Percentiles rank a stretch among this genome's conserved stretches.
phyloP scores from a whole-genome alignment of 1,140 invertebrate genomes.

The Leguminivora glycinivorella region DNA sequence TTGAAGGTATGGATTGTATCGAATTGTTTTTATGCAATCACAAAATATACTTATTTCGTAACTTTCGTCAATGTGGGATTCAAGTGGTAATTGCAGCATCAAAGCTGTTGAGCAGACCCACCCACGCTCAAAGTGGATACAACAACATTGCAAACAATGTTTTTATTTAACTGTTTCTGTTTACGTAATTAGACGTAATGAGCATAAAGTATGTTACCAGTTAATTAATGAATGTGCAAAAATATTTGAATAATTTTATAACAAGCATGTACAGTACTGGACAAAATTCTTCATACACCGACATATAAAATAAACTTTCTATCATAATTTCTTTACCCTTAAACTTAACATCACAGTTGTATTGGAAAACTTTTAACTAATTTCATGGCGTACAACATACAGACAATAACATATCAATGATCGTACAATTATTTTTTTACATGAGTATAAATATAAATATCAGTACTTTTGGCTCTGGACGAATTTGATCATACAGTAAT shows the following conservation, averaged over 20 bases:
- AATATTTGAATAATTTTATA: background rate
- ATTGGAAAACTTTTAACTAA: too few species aligned
- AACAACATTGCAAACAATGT: background rate
- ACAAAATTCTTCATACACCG: too few species aligned
- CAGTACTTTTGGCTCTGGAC: too few species aligned
- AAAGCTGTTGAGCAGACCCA: slow-evolving; percentile 6
- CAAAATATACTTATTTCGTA: background rate
- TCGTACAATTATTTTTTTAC: too few species aligned
- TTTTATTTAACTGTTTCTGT: slow-evolving; percentile 25
- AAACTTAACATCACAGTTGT: too few species aligned
- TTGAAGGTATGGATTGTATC: background rate
- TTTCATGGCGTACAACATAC: too few species aligned
- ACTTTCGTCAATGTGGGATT: background rate
- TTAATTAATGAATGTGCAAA: background rate
- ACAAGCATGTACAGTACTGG: background rate
- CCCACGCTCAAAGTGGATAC: slow-evolving; percentile 6
- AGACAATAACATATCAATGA: too few species aligned
- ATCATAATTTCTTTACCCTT: too few species aligned
- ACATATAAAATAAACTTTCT: too few species aligned
- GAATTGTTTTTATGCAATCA: background rate
- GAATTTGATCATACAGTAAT: too few species aligned
- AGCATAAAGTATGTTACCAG: background rate
- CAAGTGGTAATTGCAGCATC: slow-evolving; percentile 1
- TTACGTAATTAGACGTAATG: slow-evolving; percentile 7
- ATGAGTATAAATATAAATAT: too few species aligned